A percentile compares a stretch with the other conserved stretches of the same genome.
Conservation (phyloP, 2,797 vertebrate species). For the Argyrosomus regius region DNA sequence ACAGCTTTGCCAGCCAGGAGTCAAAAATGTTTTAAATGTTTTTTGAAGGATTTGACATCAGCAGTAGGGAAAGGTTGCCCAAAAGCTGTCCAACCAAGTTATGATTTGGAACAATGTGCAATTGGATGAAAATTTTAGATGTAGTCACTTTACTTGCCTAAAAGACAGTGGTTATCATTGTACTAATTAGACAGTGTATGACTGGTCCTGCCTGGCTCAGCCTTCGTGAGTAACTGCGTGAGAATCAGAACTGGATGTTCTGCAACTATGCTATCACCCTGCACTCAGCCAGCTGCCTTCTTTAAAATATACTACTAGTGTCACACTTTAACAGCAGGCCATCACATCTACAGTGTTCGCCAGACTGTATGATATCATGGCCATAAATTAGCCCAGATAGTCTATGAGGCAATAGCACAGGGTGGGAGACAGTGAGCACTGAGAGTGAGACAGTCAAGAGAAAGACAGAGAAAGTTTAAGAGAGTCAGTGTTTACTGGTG, state of each 20-base stretch:
- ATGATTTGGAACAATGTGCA: background rate
- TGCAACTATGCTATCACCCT: conserved; percentile 61
- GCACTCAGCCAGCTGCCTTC: conserved; percentile 56
- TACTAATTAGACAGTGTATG: conserved; percentile 27
- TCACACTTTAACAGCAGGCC: conserved; percentile 67
- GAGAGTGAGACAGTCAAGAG: conserved; percentile 41
- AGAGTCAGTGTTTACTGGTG: conserved; percentile 78
- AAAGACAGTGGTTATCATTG: conserved; percentile 14
- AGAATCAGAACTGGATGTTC: conserved; percentile 52
- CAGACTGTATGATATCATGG: conserved; percentile 77
- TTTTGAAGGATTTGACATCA: conserved; percentile 18
- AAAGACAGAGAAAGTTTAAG: conserved; percentile 60
- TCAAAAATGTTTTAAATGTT: conserved; percentile 13
- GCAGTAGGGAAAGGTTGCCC: background rate
- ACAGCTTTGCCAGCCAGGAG: background rate
- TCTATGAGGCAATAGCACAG: conserved; percentile 67
- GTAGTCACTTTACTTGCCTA: background rate
- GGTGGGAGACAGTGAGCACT: conserved; percentile 43
- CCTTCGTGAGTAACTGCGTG: conserved; percentile 31
- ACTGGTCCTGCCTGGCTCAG: conserved; percentile 22
- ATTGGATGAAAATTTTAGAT: background rate
- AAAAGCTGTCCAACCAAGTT: background rate
- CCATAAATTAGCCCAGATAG: conserved; percentile 69
- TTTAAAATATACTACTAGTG: conserved; percentile 71
- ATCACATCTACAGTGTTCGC: conserved; percentile 47